Percentiles rank a stretch among this genome's conserved stretches.
Evolutionary conservation across 2,888 invertebrate species (phyloP).

Genomic region (Caenorhabditis plicata): DNA sequence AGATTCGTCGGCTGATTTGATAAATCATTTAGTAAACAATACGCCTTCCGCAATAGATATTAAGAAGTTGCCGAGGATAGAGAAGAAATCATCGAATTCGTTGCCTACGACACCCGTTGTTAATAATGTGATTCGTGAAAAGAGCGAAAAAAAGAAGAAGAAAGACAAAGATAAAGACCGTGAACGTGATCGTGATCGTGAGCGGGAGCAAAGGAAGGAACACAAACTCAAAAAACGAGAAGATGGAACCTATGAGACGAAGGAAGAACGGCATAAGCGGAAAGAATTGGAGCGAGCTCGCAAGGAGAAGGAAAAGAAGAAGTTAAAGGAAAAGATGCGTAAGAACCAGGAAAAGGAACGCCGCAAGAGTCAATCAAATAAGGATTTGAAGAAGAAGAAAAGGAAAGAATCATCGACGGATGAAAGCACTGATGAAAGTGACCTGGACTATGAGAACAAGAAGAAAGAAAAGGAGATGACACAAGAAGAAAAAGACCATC

Average conservation of each 20-base stretch:
- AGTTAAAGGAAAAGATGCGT: slow-evolving; percentile 9
- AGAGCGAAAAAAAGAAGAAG: slow-evolving; percentile 9
- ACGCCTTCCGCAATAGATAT: slow-evolving; percentile 2
- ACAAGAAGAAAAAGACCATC: slow-evolving; percentile 24
- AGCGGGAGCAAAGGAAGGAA: slow-evolving; percentile 3
- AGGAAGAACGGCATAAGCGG: slow-evolving; percentile 2
- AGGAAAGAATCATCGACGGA: no score
- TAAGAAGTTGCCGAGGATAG: slow-evolving; percentile 24
- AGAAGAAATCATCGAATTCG: slow-evolving; percentile 14
- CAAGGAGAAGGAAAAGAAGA: slow-evolving; percentile 12
- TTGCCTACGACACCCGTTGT: neutral
- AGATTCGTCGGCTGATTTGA: slow-evolving; percentile 13
- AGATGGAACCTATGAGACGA: slow-evolving; percentile 7
- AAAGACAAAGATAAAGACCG: slow-evolving; percentile 15
- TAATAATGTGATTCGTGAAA: neutral
- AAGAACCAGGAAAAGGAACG: slow-evolving; percentile 7
- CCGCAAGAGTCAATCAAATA: no score
- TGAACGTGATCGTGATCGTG: slow-evolving; percentile 8
- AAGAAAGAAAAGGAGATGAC: slow-evolving; percentile 10
- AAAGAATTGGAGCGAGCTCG: slow-evolving; percentile 10
- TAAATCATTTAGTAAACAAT: slow-evolving; percentile 2
- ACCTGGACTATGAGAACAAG: neutral
- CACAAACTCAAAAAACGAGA: slow-evolving; percentile 6
- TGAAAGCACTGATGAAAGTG: slow-evolving; percentile 14
- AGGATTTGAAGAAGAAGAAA: neutral